These are phyloP conservation scores for Sinonovacula constricta DNA, from an alignment of 1,140 invertebrate genomes.

Conservation along the genomic window DNA sequence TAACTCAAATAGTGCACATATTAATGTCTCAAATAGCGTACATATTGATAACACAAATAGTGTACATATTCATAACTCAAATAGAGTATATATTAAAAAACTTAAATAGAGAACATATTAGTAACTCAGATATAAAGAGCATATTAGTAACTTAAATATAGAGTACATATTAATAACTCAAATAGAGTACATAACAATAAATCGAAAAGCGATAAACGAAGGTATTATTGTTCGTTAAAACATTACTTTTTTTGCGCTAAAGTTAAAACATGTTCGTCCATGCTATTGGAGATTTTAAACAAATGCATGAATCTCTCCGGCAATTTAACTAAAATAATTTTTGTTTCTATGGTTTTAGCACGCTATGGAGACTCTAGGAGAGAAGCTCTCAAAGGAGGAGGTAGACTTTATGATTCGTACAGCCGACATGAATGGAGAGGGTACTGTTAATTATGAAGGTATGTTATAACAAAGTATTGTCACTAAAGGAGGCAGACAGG, in stretches of 20 bases:
- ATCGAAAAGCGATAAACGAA: not conserved
- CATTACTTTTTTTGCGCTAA: not conserved
- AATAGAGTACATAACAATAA: slow-evolving; percentile 1
- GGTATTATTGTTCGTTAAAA: not conserved
- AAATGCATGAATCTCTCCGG: not conserved
- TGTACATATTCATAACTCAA: too few species aligned
- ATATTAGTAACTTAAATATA: too few species aligned
- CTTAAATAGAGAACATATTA: too few species aligned
- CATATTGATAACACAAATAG: too few species aligned
- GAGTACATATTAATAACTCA: too few species aligned
- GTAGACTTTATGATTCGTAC: slow-evolving; percentile 39
- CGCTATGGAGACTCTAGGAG: slow-evolving; percentile 37
- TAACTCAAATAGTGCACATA: too few species aligned
- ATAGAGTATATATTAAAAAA: too few species aligned
- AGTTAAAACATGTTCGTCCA: not conserved
- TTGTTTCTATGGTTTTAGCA: slow-evolving; percentile 7
- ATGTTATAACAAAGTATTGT: too few species aligned
- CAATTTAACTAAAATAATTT: slow-evolving; percentile 9
- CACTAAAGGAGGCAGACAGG: too few species aligned
- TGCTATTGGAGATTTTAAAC: not conserved
- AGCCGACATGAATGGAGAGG: slow-evolving; percentile 42
- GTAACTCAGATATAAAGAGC: too few species aligned
- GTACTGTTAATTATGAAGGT: slow-evolving; percentile 47
- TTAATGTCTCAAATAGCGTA: too few species aligned
- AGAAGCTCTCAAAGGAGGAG: slow-evolving; percentile 25